Base-by-base conservation (phyloP, 2,113 vertebrate species). In the Pygoscelis adeliae region DNA sequence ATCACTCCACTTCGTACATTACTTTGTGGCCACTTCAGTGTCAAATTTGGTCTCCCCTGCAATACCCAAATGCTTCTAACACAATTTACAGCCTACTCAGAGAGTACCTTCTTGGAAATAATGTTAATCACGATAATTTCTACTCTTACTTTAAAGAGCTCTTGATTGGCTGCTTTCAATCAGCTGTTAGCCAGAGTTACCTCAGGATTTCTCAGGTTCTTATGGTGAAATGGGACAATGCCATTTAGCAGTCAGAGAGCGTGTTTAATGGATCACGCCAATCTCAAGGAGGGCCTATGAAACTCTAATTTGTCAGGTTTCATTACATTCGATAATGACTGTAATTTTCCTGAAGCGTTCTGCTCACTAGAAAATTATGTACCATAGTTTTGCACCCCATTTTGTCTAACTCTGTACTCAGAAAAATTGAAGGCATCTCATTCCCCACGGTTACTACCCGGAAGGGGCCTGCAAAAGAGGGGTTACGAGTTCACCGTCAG, bases 281-380 rank as follows among this genome's bases (percentile, higher is more conserved):
- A 96, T 96, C 96, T 93, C 95, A 94, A 95, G 78, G 80, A 96
- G 96, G 93, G 91, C 83, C 95, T 93, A 91, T 95, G 95, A 96
- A 94, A 97, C 87, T 93, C 93, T 80, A 96, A 97, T 89, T 96
- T 95, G 95, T 94, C 94, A 97, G 89, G 93, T 97, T 97, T 97
- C 97, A 97, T 98, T 97, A 97, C 97, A 96, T 97, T 95, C 70
- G 79, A 91, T 95, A 79, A 89, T 87, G 85, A 93, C 89, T 81
- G 59, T 92, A 93, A 95, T 94, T 96, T 94, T 94, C 89, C 83
- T 95, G 91, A 73, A 91, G 97, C 80, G n/a, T 94, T 97, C 88
- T 80, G 82, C 88, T 97, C 94, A 83, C 93, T 93, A 72, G 85
- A 90, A 95, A 97, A 96, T 87, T 83, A 90, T 10, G 85, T 90